Conservation (phyloP, 2,888 invertebrate species). For the Drosophila aldrichi region DNA sequence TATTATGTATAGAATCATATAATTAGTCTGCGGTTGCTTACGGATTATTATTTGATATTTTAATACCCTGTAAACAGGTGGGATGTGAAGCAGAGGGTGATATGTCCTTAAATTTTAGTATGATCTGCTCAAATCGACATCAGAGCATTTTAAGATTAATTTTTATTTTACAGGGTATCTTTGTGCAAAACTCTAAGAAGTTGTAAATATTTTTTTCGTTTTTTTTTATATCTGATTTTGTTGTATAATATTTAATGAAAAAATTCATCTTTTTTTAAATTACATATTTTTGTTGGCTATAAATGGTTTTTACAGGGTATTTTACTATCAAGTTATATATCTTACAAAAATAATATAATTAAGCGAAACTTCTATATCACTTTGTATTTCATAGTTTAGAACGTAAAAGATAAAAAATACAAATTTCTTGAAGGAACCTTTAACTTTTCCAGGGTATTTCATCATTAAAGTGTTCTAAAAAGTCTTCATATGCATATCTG, state of each 20-base stretch:
- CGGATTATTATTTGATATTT: constrained; percentile 36
- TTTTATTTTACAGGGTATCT: not conserved
- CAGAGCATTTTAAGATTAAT: no score
- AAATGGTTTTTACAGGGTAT: not conserved
- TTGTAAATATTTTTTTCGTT: no score
- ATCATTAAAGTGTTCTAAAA: accelerated
- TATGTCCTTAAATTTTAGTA: no score
- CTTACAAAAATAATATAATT: not conserved
- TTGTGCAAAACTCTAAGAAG: no score
- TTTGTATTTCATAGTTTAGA: not conserved
- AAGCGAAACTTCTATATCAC: not conserved
- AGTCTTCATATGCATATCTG: not conserved
- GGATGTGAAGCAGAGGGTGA: not conserved
- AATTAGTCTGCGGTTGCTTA: constrained; percentile 34
- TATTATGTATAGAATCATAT: constrained; percentile 21
- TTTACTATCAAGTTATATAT: not conserved
- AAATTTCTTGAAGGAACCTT: no score
- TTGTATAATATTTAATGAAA: not conserved
- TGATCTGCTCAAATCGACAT: no score
- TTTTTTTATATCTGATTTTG: not conserved
- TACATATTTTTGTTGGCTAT: not conserved
- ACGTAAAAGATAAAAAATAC: no score
- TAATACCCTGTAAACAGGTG: not conserved
- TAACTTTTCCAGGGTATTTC: not conserved
- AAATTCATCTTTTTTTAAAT: not conserved